These are phyloP conservation scores for Melanotaenia boesemani DNA, from an alignment of 2,797 vertebrate species.

Conservation along the genomic window DNA sequence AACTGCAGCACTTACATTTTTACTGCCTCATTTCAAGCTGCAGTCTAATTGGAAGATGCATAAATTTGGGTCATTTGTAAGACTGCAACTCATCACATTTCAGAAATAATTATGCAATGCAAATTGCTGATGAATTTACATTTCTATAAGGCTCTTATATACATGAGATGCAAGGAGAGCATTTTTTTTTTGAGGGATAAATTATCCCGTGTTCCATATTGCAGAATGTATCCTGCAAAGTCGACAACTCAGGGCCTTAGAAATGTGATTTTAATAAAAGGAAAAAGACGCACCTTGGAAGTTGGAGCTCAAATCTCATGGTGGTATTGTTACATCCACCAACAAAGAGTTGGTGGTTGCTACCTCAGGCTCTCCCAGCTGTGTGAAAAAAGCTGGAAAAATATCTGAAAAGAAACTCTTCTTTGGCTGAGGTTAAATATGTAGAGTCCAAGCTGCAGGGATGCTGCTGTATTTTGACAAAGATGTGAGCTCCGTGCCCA, in stretches of 20 bases:
- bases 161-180: background rate
- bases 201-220: background rate
- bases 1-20: background rate
- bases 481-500: background rate
- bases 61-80: background rate
- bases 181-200: background rate
- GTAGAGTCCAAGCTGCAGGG: background rate
- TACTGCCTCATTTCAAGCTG: background rate
- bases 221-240: background rate
- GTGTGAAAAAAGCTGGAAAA: background rate
- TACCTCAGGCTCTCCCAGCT: background rate
- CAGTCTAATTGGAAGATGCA: background rate
- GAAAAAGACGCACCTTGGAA: background rate
- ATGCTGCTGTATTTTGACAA: conserved; percentile 5
- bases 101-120: background rate
- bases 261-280: background rate
- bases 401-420: background rate
- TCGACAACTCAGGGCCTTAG: background rate
- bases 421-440: background rate
- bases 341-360: background rate
- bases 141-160: background rate
- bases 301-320: background rate
- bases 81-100: background rate
- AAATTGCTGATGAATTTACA: background rate
- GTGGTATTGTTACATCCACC: conserved; percentile 2